These are phyloP conservation scores for Synergus laeviventris DNA, from an alignment of 2,888 invertebrate species.

Conservation along the genomic window DNA sequence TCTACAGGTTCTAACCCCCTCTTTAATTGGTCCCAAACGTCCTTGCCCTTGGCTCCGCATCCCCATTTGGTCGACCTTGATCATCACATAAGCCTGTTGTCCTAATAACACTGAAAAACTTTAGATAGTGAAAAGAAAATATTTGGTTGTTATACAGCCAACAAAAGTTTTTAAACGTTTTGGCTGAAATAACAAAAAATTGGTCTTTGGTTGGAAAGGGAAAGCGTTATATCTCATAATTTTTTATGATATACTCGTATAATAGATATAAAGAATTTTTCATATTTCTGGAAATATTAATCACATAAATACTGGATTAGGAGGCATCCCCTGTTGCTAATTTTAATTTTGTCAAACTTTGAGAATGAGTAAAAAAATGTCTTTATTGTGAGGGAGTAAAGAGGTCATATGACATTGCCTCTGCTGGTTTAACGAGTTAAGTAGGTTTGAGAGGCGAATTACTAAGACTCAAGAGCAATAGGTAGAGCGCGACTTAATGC, in stretches of 20 bases:
- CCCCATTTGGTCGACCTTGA: slow-evolving; percentile 33
- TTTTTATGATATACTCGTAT: no score
- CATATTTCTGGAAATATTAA: no score
- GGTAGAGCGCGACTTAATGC: slow-evolving; percentile 43
- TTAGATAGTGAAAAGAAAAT: not conserved
- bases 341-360: no score
- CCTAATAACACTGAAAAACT: slow-evolving; percentile 4
- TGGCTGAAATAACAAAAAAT: not conserved
- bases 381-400: slow-evolving; percentile 21
- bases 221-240: no score
- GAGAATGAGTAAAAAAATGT: slow-evolving; percentile 9
- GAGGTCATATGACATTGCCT: slow-evolving; percentile 21
- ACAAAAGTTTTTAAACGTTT: no score
- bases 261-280: no score
- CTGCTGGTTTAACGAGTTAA: slow-evolving; percentile 48
- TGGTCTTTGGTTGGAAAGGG: no score
- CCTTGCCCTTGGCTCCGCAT: slow-evolving; percentile 34
- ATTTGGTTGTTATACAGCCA: no score
- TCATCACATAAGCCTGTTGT: slow-evolving; percentile 26
- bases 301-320: no score
- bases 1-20: slow-evolving; percentile 25
- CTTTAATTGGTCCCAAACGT: slow-evolving; percentile 16
- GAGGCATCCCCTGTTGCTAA: no score
- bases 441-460: slow-evolving; percentile 48
- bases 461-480: slow-evolving; percentile 42